A percentile compares a stretch with the other conserved stretches of the same genome.
Evolutionary conservation across 2,113 vertebrate genomes (phyloP).

Genomic region (Tyrannus savana): DNA sequence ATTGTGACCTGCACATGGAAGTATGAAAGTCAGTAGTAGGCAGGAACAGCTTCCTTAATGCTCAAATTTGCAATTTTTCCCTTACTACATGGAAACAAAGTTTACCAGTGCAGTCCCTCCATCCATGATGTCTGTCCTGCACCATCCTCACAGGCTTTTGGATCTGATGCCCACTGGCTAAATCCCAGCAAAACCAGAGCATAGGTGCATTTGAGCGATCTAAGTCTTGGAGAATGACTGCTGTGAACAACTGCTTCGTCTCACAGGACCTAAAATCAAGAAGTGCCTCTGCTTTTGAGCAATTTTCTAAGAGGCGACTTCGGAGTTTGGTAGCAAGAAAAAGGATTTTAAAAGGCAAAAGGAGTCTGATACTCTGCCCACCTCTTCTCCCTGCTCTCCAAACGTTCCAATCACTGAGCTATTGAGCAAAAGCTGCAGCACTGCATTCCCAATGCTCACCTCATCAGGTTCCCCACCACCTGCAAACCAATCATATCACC

Average conservation of each 20-base stretch:
- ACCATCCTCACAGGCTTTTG: not conserved
- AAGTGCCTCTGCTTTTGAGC: not conserved
- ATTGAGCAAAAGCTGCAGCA: not conserved
- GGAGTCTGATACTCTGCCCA: not conserved
- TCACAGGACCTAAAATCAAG: not conserved
- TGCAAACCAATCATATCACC: not conserved
- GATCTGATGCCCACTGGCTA: not conserved
- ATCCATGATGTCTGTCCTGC: not conserved
- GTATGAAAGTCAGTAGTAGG: not conserved
- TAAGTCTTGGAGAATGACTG: not conserved
- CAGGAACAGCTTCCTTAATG: not conserved
- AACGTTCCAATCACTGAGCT: not conserved
- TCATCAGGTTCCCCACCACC: not conserved
- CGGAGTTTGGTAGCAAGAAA: not conserved
- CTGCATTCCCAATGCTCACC: not conserved
- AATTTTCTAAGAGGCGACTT: not conserved
- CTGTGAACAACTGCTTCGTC: not conserved
- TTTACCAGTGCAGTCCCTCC: not conserved
- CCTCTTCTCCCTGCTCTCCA: not conserved
- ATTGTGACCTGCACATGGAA: not conserved
- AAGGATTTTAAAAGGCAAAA: not conserved
- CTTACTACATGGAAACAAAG: constrained; percentile 31
- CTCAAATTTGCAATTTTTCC: not conserved
- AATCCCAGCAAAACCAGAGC: not conserved
- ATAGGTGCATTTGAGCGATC: not conserved